phyloP scores from a whole-genome alignment of 2,113 vertebrate species.

The Odocoileus hemionus region DNA sequence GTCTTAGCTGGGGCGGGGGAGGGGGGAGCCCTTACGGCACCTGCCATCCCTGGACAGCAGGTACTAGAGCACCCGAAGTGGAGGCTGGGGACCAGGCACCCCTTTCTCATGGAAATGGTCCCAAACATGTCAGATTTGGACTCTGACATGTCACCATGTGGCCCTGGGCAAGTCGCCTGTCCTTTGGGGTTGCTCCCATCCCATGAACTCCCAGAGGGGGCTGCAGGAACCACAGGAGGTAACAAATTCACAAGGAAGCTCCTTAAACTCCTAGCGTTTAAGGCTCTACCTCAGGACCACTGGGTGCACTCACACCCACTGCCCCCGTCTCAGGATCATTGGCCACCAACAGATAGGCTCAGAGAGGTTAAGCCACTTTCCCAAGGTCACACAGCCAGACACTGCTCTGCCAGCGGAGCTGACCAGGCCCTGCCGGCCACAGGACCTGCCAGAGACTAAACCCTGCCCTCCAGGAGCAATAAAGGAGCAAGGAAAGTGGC shows the following conservation, averaged over 20 bases:
- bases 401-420: neutral
- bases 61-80: neutral
- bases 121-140: rapidly evolving
- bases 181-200: neutral
- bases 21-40: neutral
- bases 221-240: neutral
- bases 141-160: rapidly evolving
- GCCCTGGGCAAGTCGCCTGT: neutral
- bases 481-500: neutral
- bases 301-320: neutral
- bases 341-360: neutral
- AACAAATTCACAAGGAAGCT: neutral
- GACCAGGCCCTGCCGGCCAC: neutral
- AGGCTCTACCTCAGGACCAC: neutral
- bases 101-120: neutral
- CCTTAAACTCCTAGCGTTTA: rapidly evolving
- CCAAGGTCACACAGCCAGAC: neutral
- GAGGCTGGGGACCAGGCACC: neutral
- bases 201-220: too few relatives aligned
- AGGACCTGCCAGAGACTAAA: neutral
- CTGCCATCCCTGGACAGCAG: neutral
- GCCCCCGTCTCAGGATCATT: neutral
- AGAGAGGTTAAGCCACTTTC: neutral
- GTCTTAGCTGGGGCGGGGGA: neutral
- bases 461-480: neutral